A percentile compares a stretch with the other conserved stretches of the same genome.
These are phyloP conservation scores for Scleropages formosus DNA, from an alignment of 2,797 vertebrate genomes.

Conservation along the genomic window DNA sequence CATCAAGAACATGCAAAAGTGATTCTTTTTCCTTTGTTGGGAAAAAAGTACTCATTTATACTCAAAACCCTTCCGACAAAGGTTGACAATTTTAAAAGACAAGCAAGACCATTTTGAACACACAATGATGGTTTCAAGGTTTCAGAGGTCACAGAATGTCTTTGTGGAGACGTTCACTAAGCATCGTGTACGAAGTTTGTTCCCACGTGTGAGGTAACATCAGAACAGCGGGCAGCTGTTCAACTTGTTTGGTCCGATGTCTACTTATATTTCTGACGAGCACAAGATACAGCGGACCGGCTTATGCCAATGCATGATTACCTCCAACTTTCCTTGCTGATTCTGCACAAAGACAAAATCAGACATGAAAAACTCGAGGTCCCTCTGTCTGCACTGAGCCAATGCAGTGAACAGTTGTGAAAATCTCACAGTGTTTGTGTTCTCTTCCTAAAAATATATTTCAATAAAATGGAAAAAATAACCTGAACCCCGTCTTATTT, in stretches of 20 bases:
- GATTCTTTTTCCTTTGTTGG: too few species aligned
- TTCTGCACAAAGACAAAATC: not conserved
- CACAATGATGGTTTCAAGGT: not conserved
- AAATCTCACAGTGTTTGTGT: conserved; percentile 23
- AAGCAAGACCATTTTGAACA: not conserved
- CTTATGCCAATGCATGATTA: conserved; percentile 1
- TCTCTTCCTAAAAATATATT: conserved; percentile 17
- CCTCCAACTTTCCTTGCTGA: not conserved
- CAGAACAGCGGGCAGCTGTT: not conserved
- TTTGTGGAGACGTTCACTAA: not conserved
- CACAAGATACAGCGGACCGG: not conserved
- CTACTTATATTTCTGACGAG: not conserved
- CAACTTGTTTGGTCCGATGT: not conserved
- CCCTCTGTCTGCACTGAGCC: not conserved
- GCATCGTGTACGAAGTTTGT: not conserved
- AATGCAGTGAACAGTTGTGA: conserved; percentile 7
- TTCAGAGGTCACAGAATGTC: too few species aligned
- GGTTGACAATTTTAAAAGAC: not conserved
- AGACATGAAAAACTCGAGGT: not conserved
- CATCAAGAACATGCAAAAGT: too few species aligned
- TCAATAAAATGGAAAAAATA: conserved; percentile 18
- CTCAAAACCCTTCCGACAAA: not conserved
- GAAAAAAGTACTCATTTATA: too few species aligned
- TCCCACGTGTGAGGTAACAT: not conserved
- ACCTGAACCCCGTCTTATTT: not conserved